phyloP scores from a whole-genome alignment of 1,140 invertebrate genomes.

The Colletes latitarsis region DNA sequence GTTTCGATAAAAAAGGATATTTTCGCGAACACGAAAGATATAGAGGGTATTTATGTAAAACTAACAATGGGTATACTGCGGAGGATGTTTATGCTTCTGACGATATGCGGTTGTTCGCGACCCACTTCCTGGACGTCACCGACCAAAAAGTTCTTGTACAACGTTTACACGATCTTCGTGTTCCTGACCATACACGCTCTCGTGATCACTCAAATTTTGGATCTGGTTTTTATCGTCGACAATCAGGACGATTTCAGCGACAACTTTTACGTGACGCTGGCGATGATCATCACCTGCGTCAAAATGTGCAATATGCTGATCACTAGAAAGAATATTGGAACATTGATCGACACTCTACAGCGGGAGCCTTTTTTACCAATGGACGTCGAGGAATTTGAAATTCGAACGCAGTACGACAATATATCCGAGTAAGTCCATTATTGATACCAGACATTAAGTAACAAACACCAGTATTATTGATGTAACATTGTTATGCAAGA shows the following conservation, averaged over 20 bases:
- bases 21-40: too few species aligned
- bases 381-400: slow-evolving; percentile 41
- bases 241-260: slow-evolving; percentile 47
- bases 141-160: slow-evolving; percentile 25
- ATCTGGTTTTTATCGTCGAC: slow-evolving; percentile 22
- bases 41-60: neutral
- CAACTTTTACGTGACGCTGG: slow-evolving; percentile 57
- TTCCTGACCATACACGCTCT: neutral
- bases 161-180: slow-evolving; percentile 14
- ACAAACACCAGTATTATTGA: too few species aligned
- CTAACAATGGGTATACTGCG: neutral
- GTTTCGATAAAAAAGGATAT: too few species aligned
- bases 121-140: slow-evolving; percentile 6
- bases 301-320: slow-evolving; percentile 45
- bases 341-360: slow-evolving; percentile 16
- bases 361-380: slow-evolving; percentile 34
- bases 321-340: slow-evolving; percentile 33
- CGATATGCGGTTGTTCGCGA: slow-evolving; percentile 27
- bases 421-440: slow-evolving; percentile 36
- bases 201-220: slow-evolving; percentile 18
- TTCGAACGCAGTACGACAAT: slow-evolving; percentile 43
- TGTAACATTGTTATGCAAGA: too few species aligned
- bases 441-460: too few species aligned
- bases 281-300: slow-evolving; percentile 28
- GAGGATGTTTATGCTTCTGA: neutral